Evolutionary conservation across 2,797 vertebrate genomes (phyloP), one percentile per base, ranked within the genome.

Genomic region (Dendrocincla tyrannina): DNA sequence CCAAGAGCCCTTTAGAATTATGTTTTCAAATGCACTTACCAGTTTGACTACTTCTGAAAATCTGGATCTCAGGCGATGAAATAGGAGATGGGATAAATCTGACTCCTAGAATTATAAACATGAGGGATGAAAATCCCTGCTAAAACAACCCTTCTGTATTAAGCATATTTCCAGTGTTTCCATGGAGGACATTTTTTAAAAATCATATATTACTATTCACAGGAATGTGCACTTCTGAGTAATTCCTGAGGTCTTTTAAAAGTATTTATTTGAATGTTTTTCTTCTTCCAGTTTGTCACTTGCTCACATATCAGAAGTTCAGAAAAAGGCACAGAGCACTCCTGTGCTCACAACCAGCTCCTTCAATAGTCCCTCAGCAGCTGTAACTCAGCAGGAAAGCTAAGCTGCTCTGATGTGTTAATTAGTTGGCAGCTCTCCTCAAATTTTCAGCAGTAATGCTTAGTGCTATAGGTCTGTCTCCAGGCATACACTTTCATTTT

Each of bases 391-490:
- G 68, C 77, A 82, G 92, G 88, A 82, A 90, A 82, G 79, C 75
- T 18, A 32, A 87, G 67, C 49, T 73, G 63, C 76, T 95, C 62
- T 8, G 23, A 86, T 88, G 92, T 95, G 81, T 81, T 92, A 95
- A 96, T 85, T 93, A 93, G 86, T 6, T 90, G 94, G 92, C 96
- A 86, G 62, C 47, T 90, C 68, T 86, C 60, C 53, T 73, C 87
- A 76, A 53, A 89, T 68, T 79, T 85, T 89, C 75, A 50, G 88
- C 91, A 89, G 56, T 7, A 62, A 12, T 10, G 19, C 50, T 76
- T 50, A 49, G 63, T 46, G 63, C 62, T 47, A 27, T 13, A 66
- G 60, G 17, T 73, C 35, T 44, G 64, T 76, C 25, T 81, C 69
- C 66, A 76, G 67, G 53, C 80, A 19, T 9, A 37, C 47, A 37